These are phyloP conservation scores for Caenorhabditis sulstoni DNA, from an alignment of 2,888 invertebrate genomes.

Conservation along the genomic window DNA sequence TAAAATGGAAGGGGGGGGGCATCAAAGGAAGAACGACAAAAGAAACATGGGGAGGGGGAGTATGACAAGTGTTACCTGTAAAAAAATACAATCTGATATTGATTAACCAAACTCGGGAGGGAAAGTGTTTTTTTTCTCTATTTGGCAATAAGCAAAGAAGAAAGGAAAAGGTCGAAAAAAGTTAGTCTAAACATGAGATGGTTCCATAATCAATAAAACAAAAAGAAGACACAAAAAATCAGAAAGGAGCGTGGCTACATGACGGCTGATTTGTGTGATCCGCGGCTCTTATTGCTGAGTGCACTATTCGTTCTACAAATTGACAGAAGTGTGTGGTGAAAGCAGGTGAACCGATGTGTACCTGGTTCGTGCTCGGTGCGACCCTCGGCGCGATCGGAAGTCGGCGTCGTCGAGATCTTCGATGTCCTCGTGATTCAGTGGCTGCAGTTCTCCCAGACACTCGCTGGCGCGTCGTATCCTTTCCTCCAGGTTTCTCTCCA, in stretches of 20 bases:
- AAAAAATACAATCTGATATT: constrained; percentile 56
- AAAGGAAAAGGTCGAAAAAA: not conserved
- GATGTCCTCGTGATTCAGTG: constrained; percentile 43
- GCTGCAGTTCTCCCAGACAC: constrained; percentile 48
- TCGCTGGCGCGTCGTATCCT: constrained; percentile 50
- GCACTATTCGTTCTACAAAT: constrained; percentile 54
- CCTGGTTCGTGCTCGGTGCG: constrained; percentile 49
- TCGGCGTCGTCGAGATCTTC: constrained; percentile 40
- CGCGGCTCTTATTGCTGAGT: constrained; percentile 57
- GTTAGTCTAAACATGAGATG: constrained; percentile 50
- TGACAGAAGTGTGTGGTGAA: not conserved
- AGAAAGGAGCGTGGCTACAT: constrained; percentile 3
- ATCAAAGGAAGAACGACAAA: constrained; percentile 5
- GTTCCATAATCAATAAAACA: constrained; percentile 28
- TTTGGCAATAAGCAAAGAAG: too few relatives aligned
- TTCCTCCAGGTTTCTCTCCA: constrained; percentile 54
- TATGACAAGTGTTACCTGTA: constrained; percentile 53
- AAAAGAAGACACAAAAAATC: constrained; percentile 6
- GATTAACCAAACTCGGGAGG: constrained; percentile 51
- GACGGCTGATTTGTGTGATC: constrained; percentile 54
- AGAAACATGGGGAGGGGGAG: constrained; percentile 1
- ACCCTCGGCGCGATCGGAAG: constrained; percentile 44
- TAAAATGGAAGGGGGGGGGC: too few relatives aligned
- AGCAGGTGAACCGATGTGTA: constrained; percentile 1
- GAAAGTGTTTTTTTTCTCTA: not conserved